Evolutionary conservation across 2,797 vertebrate genomes (phyloP), one percentile per base, ranked within the genome.

Genomic region (Gymnothorax reevesii): DNA sequence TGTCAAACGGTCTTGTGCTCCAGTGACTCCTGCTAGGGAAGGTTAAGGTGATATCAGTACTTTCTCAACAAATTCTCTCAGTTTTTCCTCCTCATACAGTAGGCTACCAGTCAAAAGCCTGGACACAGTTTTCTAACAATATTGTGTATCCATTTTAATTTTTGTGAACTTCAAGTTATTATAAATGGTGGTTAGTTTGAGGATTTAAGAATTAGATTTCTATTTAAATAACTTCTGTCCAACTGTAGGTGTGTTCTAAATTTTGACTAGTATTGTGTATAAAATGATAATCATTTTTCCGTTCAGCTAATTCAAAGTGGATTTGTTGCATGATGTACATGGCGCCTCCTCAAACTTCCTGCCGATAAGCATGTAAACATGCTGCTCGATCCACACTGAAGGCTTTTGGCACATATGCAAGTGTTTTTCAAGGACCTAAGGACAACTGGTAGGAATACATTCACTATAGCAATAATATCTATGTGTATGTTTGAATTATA

Each of bases 401-500:
- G 12, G 4, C 49, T 5, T 79, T 22, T 54, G 20, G 10, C 25
- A 12, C 10, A 4, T 25, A 7, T 42, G 20, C 73, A 17, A 3
- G 9, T 42, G 49, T 79, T 20, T 49, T n/a, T 79, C 7, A 55
- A 79, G 75, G 54, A 52, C 8, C 12, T 52, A 42, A 75, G 4
- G 25, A 15, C 42, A 62, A 42, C 55, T 15, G 25, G 80, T 73
- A 49, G 27, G 55, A 15, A 62, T 54, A 69, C 57, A 73, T 25
- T 62, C 62, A 42, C 27, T 7, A 12, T 59, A 62, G 62, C 82
- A 22, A 71, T 42, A 82, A 83, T 8, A n/a, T 66, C 8, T 49
- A 17, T 62, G 66, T 25, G 5, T 83, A 27, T 83, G 82, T 83
- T 66, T 83, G 59, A 75, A 75, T 75, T 33, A 25, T 8, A 75